Percentiles rank a stretch among this genome's conserved stretches.
These are phyloP conservation scores for Phymatocera aterrima DNA, from an alignment of 2,888 invertebrate genomes.

Conservation along the genomic window DNA sequence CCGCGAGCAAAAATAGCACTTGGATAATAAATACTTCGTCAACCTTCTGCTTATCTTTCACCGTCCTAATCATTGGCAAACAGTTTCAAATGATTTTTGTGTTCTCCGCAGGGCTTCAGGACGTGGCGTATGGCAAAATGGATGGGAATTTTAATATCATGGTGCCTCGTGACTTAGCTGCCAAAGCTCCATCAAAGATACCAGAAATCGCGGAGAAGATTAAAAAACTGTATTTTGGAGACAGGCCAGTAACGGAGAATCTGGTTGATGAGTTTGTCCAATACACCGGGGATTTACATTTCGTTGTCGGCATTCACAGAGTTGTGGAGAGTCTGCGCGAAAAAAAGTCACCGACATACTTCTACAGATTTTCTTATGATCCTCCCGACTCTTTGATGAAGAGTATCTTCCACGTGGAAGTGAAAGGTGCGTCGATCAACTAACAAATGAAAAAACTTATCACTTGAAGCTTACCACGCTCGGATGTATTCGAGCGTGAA, in stretches of 20 bases:
- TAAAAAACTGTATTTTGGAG: conserved; percentile 76
- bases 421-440: conserved; percentile 56
- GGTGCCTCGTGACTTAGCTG: conserved; percentile 71
- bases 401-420: conserved; percentile 45
- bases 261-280: conserved; percentile 75
- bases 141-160: conserved; percentile 68
- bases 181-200: conserved; percentile 59
- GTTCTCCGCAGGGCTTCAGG: background rate
- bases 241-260: conserved; percentile 63
- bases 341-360: conserved; percentile 75
- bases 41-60: background rate
- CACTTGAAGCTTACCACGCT: background rate
- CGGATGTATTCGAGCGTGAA: background rate
- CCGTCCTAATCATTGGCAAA: background rate
- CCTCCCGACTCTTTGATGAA: conserved; percentile 55
- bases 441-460: background rate
- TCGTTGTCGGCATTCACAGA: conserved; percentile 74
- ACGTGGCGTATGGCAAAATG: conserved; percentile 46
- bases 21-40: background rate
- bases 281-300: conserved; percentile 76
- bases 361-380: conserved; percentile 78
- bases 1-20: background rate
- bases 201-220: conserved; percentile 68
- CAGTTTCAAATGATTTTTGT: background rate
- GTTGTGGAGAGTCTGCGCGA: conserved; percentile 72